Conservation (phyloP, 1,140 invertebrate genomes). For the Heterodera schachtii region DNA sequence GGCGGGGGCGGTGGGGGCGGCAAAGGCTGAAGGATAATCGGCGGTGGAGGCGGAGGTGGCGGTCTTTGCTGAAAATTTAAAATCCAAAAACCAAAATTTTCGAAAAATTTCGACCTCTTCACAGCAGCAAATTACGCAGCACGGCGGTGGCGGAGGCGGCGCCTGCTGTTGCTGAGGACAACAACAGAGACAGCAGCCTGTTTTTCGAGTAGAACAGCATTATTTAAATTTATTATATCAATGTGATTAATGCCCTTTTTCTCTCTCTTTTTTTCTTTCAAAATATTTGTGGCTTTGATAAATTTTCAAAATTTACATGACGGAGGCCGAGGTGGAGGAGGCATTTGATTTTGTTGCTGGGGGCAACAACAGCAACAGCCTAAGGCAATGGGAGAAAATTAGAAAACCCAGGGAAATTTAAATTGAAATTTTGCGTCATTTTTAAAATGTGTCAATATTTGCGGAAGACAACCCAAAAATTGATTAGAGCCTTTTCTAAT, state of each 20-base stretch:
- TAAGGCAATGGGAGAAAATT: not conserved
- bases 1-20: slow-evolving; percentile 22
- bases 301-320: slow-evolving; percentile 12
- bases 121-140: slow-evolving; percentile 26
- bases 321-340: slow-evolving; percentile 1
- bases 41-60: slow-evolving; percentile 26
- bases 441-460: not conserved
- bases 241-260: too few relatives aligned
- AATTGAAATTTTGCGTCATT: not conserved
- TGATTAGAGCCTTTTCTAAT: too few relatives aligned
- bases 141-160: slow-evolving; percentile 12
- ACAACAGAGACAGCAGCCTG: slow-evolving; percentile 9
- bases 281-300: not conserved
- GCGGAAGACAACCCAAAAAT: too few relatives aligned
- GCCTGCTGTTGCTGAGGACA: slow-evolving; percentile 12
- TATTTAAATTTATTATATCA: too few relatives aligned
- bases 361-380: slow-evolving; percentile 32
- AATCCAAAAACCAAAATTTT: not conserved
- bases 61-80: slow-evolving; percentile 18
- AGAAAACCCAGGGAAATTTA: not conserved
- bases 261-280: too few relatives aligned
- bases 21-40: slow-evolving; percentile 25
- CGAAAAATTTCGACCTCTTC: slow-evolving; percentile 1
- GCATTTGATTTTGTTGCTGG: not conserved
- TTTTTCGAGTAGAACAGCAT: not conserved